A percentile compares a stretch with the other conserved stretches of the same genome.
Conservation (phyloP, 2,113 vertebrate species). For the Rattus norvegicus region GRCr8 NC_086020.1:141121001-141121500, state of each 20-base stretch:
- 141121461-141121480: not conserved
- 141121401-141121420: not conserved
- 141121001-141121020: not conserved
- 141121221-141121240: not conserved
- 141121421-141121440: not conserved
- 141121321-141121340: not conserved
- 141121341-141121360: not conserved
- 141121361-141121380: too few relatives aligned
- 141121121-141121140: not conserved
- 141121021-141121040: not conserved
- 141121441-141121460: too few relatives aligned
- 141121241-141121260: not conserved
- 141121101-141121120: not conserved
- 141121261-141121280: not conserved
- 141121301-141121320: not conserved
- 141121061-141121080: not conserved
- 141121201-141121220: not conserved
- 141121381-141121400: not conserved
- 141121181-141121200: not conserved
- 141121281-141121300: not conserved
- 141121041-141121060: not conserved
- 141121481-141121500: not conserved
- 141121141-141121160: not conserved
- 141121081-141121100: not conserved
- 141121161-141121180: not conserved